phyloP scores from a whole-genome alignment of 2,797 vertebrate genomes.

The Poecilia gillii region DNA sequence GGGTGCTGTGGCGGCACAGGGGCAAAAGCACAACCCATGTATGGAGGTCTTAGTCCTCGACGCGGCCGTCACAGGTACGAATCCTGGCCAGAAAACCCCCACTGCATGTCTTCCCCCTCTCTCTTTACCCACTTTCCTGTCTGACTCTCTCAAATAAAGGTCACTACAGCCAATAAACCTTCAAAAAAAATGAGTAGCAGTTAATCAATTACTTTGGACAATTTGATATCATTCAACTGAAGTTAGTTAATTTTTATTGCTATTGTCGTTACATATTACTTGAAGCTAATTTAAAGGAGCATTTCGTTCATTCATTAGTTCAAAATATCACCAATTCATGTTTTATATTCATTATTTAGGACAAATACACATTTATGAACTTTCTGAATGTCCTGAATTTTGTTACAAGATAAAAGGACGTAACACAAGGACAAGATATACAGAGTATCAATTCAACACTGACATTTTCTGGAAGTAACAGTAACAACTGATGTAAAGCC shows the following conservation, averaged over 20 bases:
- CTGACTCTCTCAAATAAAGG: no score
- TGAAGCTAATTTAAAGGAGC: not conserved
- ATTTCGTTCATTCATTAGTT: not conserved
- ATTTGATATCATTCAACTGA: not conserved
- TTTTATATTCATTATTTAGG: not conserved
- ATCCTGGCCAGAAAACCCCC: no score
- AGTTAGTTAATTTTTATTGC: not conserved
- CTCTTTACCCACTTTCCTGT: no score
- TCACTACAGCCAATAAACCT: not conserved
- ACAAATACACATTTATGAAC: not conserved
- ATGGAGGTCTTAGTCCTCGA: no score
- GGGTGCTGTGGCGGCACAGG: no score
- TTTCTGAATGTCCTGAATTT: not conserved
- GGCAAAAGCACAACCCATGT: no score
- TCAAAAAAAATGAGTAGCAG: not conserved
- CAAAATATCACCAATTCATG: no score
- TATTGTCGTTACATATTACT: not conserved
- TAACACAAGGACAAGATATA: not conserved
- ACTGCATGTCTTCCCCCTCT: no score
- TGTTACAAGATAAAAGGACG: not conserved
- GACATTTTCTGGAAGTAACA: not conserved
- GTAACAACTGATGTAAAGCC: not conserved
- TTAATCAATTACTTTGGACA: not conserved
- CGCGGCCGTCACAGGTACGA: no score
- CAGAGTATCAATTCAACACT: not conserved